These are phyloP conservation scores for Amblyopsis rosae DNA, from an alignment of 2,113 vertebrate species.

Conservation along the genomic window DNA sequence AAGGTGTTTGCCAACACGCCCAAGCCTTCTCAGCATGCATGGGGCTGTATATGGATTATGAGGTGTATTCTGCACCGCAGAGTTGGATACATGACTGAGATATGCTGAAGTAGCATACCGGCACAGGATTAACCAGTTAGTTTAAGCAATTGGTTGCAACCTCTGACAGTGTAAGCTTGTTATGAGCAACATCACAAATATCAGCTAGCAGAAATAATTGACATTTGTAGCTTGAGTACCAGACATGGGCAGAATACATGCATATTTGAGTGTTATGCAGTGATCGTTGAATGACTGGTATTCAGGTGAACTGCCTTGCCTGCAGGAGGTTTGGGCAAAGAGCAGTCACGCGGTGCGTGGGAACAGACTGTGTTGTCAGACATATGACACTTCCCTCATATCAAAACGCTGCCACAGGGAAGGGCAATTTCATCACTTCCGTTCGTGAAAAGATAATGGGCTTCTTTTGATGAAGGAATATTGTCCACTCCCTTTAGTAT, in stretches of 20 bases:
- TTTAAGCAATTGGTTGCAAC: slow-evolving; percentile 11
- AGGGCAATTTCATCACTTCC: slow-evolving; percentile 4
- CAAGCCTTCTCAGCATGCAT: slow-evolving; percentile 4
- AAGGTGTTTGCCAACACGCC: slow-evolving; percentile 9
- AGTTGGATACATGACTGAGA: slow-evolving; percentile 3
- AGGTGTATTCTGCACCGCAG: neutral
- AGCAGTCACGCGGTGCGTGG: neutral
- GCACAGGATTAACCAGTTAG: neutral
- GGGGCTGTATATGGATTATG: neutral
- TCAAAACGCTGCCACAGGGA: slow-evolving; percentile 2
- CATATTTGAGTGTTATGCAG: slow-evolving; percentile 11
- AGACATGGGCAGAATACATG: slow-evolving; percentile 2
- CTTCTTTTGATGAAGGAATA: neutral
- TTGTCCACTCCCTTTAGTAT: neutral
- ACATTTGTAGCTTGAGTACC: neutral
- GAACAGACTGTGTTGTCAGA: neutral
- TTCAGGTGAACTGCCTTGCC: slow-evolving; percentile 10
- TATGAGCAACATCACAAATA: neutral
- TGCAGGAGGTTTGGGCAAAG: neutral
- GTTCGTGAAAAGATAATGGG: neutral
- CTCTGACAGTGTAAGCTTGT: neutral
- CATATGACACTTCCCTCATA: neutral
- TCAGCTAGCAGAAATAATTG: neutral
- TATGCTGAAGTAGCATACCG: slow-evolving; percentile 4
- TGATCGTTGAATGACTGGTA: slow-evolving; percentile 9